phyloP scores from a whole-genome alignment of 2,888 invertebrate genomes.

The Leucophenga montana region DNA sequence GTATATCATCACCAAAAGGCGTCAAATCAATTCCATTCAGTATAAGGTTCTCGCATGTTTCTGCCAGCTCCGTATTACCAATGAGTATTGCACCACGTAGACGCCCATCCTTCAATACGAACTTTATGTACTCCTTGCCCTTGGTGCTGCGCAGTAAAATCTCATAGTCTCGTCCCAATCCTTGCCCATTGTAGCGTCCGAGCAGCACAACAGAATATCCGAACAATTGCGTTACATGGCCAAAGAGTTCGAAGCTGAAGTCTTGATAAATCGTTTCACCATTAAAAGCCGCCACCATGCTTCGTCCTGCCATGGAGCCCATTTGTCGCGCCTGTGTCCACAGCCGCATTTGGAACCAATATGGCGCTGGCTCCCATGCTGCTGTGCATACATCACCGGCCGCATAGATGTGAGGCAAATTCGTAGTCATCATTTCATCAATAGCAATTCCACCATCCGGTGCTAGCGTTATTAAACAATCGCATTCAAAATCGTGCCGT shows the following conservation, averaged over 20 bases:
- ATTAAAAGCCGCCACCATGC: slow-evolving; percentile 80
- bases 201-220: slow-evolving; percentile 93
- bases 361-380: slow-evolving; percentile 83
- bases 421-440: slow-evolving; percentile 89
- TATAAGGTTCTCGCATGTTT: slow-evolving; percentile 98
- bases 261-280: slow-evolving; percentile 85
- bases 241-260: slow-evolving; percentile 97
- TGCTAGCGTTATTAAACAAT: slow-evolving; percentile 75
- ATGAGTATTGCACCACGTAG: slow-evolving; percentile 95
- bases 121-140: slow-evolving; percentile 87
- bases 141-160: slow-evolving; percentile 88
- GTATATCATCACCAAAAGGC: slow-evolving; percentile 90
- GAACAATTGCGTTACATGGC: slow-evolving; percentile 96
- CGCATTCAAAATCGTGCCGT: slow-evolving; percentile 77
- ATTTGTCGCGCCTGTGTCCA: slow-evolving; percentile 99
- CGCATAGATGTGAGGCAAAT: slow-evolving; percentile 85
- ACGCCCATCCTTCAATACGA: slow-evolving; percentile 86
- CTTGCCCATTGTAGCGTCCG: slow-evolving; percentile 95
- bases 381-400: slow-evolving; percentile 95
- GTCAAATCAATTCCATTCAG: slow-evolving; percentile 93
- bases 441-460: slow-evolving; percentile 89
- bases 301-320: slow-evolving; percentile 94
- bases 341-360: slow-evolving; percentile 95
- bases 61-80: slow-evolving; percentile 97
- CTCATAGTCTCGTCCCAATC: slow-evolving; percentile 85